Percentiles rank a stretch among this genome's conserved stretches.
Conservation (phyloP, 2,888 invertebrate species). For the Caenorhabditis sp. region DNA sequence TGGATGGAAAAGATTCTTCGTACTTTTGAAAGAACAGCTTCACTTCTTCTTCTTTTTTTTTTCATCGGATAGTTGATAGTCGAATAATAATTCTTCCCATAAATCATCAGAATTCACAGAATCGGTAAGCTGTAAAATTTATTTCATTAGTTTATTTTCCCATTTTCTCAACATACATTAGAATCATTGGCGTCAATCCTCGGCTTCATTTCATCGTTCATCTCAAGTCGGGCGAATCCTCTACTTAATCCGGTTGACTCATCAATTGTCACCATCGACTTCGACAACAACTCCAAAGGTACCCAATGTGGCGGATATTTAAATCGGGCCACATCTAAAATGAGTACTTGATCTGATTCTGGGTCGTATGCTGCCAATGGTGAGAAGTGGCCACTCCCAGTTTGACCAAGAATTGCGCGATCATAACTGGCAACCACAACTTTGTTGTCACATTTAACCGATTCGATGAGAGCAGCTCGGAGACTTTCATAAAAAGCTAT, state of each 20-base stretch:
- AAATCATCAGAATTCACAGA: conserved; percentile 39
- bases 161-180: conserved; percentile 15
- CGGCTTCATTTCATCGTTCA: conserved; percentile 44
- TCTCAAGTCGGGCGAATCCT: conserved; percentile 33
- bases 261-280: conserved; percentile 71
- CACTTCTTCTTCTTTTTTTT: conserved; percentile 52
- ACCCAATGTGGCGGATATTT: conserved; percentile 73
- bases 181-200: conserved; percentile 50
- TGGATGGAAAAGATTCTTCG: conserved; percentile 52
- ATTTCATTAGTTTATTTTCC: not conserved
- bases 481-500: conserved; percentile 40
- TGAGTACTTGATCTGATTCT: conserved; percentile 68
- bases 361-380: conserved; percentile 72
- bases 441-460: conserved; percentile 54
- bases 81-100: conserved; percentile 51
- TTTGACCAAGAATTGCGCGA: conserved; percentile 70
- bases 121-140: conserved; percentile 38
- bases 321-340: conserved; percentile 73
- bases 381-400: conserved; percentile 71
- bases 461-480: conserved; percentile 39
- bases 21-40: conserved; percentile 39
- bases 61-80: conserved; percentile 39
- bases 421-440: conserved; percentile 71
- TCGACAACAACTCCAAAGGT: conserved; percentile 64
- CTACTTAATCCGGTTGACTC: conserved; percentile 55